phyloP scores from a whole-genome alignment of 2,888 invertebrate genomes.

The Rhamphomyia laevipes region DNA sequence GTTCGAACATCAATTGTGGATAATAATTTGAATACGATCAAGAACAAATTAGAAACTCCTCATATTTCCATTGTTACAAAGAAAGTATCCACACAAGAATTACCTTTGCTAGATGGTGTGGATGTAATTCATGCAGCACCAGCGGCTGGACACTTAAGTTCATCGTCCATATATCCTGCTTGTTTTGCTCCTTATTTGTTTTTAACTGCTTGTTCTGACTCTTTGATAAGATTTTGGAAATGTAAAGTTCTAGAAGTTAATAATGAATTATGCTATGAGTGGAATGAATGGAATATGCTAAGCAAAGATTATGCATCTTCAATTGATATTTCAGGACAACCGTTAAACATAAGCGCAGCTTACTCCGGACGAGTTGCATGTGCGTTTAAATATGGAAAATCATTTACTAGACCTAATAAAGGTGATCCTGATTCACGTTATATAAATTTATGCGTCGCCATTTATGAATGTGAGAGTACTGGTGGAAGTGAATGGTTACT shows the following conservation, averaged over 20 bases:
- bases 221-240: conserved; percentile 77
- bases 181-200: conserved; percentile 95
- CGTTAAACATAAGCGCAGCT: conserved; percentile 88
- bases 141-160: conserved; percentile 93
- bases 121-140: conserved; percentile 89
- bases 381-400: conserved; percentile 89
- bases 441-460: conserved; percentile 85
- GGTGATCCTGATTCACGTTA: conserved; percentile 68
- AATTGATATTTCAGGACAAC: conserved; percentile 69
- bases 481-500: conserved; percentile 90
- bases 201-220: conserved; percentile 91
- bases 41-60: conserved; percentile 34
- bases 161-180: conserved; percentile 97
- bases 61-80: conserved; percentile 79
- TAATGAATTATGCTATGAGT: conserved; percentile 43
- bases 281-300: conserved; percentile 87
- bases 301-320: conserved; percentile 53
- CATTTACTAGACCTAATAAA: conserved; percentile 70
- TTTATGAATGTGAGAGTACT: conserved; percentile 98
- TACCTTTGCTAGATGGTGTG: conserved; percentile 80
- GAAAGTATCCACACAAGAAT: conserved; percentile 82
- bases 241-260: conserved; percentile 36
- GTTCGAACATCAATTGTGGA: conserved; percentile 26
- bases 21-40: conserved; percentile 26
- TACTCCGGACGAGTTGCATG: conserved; percentile 96